These are phyloP conservation scores for Leucophenga maculata DNA, from an alignment of 2,888 invertebrate genomes.

Conservation along the genomic window DNA sequence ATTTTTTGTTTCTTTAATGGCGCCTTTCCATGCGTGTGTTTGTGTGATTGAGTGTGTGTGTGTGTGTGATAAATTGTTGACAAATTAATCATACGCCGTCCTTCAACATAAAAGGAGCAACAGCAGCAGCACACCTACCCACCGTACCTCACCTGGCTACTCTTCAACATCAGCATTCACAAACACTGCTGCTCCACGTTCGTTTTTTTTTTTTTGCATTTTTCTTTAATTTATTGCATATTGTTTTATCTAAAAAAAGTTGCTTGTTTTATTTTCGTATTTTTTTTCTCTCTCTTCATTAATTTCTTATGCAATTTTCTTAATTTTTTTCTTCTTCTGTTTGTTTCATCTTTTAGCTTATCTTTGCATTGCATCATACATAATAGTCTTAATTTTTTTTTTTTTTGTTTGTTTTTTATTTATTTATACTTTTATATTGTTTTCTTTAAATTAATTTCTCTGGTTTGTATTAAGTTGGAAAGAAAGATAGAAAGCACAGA, in stretches of 20 bases:
- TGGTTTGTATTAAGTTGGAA: too few species aligned
- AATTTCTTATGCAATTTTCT: slow-evolving; percentile 10
- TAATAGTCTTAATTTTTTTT: slow-evolving; percentile 14
- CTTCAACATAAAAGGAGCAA: too few species aligned
- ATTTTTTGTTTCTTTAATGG: neutral
- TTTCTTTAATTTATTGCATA: slow-evolving; percentile 44
- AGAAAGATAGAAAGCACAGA: too few species aligned
- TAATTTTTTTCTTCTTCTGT: slow-evolving; percentile 30
- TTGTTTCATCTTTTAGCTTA: neutral
- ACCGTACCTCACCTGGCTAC: too few species aligned
- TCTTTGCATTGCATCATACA: neutral
- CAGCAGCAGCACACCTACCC: too few species aligned
- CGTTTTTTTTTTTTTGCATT: slow-evolving; percentile 40
- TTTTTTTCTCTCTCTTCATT: too few species aligned
- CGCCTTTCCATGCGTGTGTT: too few species aligned
- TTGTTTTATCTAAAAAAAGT: slow-evolving; percentile 28
- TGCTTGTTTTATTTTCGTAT: slow-evolving; percentile 27
- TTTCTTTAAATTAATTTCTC: too few species aligned
- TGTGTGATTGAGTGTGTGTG: too few species aligned
- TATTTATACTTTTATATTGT: neutral
- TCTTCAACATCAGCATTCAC: too few species aligned
- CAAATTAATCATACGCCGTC: too few species aligned
- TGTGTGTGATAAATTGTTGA: too few species aligned
- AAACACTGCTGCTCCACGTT: neutral
- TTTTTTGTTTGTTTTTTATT: neutral